A percentile compares a stretch with the other conserved stretches of the same genome.
phyloP scores from a whole-genome alignment of 2,113 vertebrate genomes.

The Phainopepla nitens region DNA sequence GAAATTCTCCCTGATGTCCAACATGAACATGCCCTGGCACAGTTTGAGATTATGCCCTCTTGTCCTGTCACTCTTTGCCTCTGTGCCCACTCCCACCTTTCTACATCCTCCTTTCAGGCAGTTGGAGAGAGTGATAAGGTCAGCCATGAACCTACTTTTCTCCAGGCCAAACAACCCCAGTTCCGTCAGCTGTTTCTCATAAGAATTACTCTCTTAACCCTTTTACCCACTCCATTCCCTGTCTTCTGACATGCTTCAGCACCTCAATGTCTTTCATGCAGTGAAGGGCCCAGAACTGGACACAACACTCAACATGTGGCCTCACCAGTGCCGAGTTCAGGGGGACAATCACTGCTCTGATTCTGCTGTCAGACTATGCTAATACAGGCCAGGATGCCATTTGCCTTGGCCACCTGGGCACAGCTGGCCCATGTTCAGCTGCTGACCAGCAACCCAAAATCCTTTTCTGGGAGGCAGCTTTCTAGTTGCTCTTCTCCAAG shows the following conservation, averaged over 20 bases:
- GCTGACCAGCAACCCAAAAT: not conserved
- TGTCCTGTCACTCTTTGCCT: not conserved
- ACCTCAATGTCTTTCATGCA: not conserved
- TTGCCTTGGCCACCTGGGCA: not conserved
- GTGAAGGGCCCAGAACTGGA: not conserved
- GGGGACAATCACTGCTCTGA: not conserved
- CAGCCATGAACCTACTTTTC: not conserved
- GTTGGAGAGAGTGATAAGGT: not conserved
- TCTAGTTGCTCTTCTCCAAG: not conserved
- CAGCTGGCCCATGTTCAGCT: not conserved
- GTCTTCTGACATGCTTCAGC: fast-evolving
- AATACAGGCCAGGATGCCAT: not conserved
- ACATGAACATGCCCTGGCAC: not conserved
- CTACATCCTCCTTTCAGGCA: not conserved
- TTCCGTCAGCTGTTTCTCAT: not conserved
- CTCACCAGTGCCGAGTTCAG: not conserved
- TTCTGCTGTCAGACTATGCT: not conserved
- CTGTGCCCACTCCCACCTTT: fast-evolving
- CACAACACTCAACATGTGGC: no score
- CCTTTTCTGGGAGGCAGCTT: not conserved
- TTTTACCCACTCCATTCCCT: not conserved
- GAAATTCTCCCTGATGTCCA: not conserved
- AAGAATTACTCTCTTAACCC: not conserved
- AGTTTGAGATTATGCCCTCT: not conserved
- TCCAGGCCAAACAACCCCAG: not conserved